Conservation (phyloP, 2,797 vertebrate genomes). For the Tinamus major region DNA sequence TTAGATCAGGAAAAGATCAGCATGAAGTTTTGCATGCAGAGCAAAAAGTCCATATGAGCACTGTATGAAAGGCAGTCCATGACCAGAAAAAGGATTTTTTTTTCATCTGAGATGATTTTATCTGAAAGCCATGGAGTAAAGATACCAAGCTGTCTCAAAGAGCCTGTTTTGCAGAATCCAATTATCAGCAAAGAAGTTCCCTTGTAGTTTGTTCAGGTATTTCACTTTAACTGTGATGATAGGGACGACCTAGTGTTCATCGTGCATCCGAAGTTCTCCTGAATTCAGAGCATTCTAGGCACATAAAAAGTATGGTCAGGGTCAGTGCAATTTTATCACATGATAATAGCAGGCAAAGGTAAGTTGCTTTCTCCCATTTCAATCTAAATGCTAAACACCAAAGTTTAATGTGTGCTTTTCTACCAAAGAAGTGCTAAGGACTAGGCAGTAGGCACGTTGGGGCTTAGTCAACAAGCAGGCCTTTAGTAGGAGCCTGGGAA, state of each 20-base stretch:
- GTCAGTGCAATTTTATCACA: conserved; percentile 26
- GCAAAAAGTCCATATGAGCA: neutral
- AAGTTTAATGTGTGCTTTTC: neutral
- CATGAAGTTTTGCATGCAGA: neutral
- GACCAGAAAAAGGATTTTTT: neutral
- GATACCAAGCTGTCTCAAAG: neutral
- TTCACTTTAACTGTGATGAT: neutral
- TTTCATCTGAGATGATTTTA: neutral
- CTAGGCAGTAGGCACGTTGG: neutral
- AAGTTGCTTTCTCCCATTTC: conserved; percentile 47
- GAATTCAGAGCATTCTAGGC: neutral
- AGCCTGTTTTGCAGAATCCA: neutral
- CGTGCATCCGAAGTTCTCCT: neutral
- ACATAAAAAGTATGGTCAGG: conserved; percentile 33
- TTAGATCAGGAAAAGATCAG: neutral
- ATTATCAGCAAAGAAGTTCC: neutral
- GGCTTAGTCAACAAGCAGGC: neutral
- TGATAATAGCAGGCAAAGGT: conserved; percentile 17
- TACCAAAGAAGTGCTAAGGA: neutral
- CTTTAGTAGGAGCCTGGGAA: neutral
- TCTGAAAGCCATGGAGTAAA: neutral
- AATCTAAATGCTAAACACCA: conserved; percentile 62
- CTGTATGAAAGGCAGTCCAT: neutral
- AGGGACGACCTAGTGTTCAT: neutral
- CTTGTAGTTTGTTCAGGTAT: neutral